Base-by-base conservation (phyloP, 1,140 invertebrate species). In the Drosophila orena region DNA sequence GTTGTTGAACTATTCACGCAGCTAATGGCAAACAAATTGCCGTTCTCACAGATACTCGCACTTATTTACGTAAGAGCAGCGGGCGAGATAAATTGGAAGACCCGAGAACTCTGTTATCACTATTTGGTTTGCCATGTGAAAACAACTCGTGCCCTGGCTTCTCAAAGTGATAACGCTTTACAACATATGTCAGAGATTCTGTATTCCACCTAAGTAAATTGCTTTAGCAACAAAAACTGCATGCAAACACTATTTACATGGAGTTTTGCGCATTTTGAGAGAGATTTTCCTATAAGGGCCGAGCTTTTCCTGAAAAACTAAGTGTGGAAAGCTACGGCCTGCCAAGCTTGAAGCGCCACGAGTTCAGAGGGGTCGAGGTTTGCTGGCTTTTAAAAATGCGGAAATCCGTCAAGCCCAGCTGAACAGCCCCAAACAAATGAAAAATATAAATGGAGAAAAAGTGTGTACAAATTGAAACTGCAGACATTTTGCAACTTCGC, bases 391-490 rank as follows among this genome's bases (percentile, higher is more conserved):
- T 43, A 12, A 65, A 75, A 85, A 85, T 85, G 81, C 81, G 81
- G 81, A 86, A 86, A 86, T 81, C 78, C 81, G 81, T 86, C 83
- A 86, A 17, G 78, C 81, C 68, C 79, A 64, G 81, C 70, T 86
- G 58, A 61, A 49, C 55, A 60, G 17, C 56, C 27, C 37, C 55
- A 76, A 35, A 49, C 47, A 44, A 49, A 37, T 4, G 24, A 24
- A 24, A 14, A 42, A 34, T 34, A 15, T 35, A 12, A 43, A 30
- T 30, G 50, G 38, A 54, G 43, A 69, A 66, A 59, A 71, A 62
- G 57, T 80, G 58, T 54, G 54, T 54, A 79, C 75, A 81, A 81
- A 77, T 54, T 69, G 65, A 68, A 69, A 70, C 47, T 68, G 62
- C 61, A 75, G 55, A 75, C 50, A 56, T 73, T 73, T 62, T 76